A percentile compares a stretch with the other conserved stretches of the same genome.
Conservation (phyloP, 2,888 invertebrate genomes). For the Psylliodes chrysocephalus region DNA sequence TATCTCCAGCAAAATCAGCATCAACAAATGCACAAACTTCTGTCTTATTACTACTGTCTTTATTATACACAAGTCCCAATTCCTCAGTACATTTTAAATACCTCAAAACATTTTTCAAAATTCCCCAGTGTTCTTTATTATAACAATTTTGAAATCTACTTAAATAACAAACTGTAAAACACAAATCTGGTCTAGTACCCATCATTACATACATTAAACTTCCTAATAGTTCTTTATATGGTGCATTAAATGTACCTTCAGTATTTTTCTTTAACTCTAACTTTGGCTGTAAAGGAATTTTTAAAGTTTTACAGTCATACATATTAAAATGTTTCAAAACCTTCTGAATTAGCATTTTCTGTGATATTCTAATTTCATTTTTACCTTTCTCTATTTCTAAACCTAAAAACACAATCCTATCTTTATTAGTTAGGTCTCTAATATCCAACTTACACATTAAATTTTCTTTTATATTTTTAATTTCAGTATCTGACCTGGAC, state of each 20-base stretch:
- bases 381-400: background rate
- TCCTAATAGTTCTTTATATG: background rate
- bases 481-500: slow-evolving; percentile 17
- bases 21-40: too few relatives aligned
- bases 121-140: background rate
- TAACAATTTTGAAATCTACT: too few relatives aligned
- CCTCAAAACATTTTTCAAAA: slow-evolving; percentile 25
- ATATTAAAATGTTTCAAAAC: background rate
- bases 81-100: slow-evolving; percentile 10
- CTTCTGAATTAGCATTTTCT: slow-evolving; percentile 9
- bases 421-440: background rate
- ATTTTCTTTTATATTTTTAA: too few relatives aligned
- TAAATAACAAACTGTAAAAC: slow-evolving; percentile 1
- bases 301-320: background rate
- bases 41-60: too few relatives aligned
- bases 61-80: background rate
- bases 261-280: background rate
- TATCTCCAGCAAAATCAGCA: slow-evolving; percentile 42
- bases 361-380: background rate
- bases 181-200: background rate
- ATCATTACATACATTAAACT: background rate
- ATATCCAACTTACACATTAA: background rate
- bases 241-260: background rate
- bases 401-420: background rate
- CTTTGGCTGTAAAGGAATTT: background rate